Conservation (phyloP, 2,888 invertebrate genomes). For the Cosmia trapezina region DNA sequence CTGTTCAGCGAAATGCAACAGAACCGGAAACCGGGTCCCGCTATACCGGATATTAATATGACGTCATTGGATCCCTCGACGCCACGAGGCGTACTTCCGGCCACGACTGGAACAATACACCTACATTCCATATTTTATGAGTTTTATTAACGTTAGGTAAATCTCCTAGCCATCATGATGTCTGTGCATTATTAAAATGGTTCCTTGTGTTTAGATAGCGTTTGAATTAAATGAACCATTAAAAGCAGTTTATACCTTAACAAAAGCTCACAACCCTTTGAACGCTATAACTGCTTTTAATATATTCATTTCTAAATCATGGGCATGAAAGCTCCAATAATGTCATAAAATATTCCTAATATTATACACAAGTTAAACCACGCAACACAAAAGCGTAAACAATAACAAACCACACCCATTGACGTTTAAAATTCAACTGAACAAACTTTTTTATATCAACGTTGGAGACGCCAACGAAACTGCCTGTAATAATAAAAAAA, state of each 20-base stretch:
- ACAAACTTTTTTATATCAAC: constrained; percentile 44
- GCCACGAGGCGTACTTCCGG: constrained; percentile 78
- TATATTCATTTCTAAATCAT: constrained; percentile 20
- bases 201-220: constrained; percentile 31
- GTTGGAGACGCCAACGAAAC: constrained; percentile 30
- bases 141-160: constrained; percentile 57
- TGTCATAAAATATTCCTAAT: constrained; percentile 18
- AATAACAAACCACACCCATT: constrained; percentile 19
- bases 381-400: constrained; percentile 16
- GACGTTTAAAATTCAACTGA: constrained; percentile 28
- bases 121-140: constrained; percentile 71
- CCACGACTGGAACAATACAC: constrained; percentile 74
- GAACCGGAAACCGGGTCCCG: constrained; percentile 76
- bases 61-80: constrained; percentile 79
- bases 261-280: constrained; percentile 20
- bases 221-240: constrained; percentile 36
- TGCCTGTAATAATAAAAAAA: constrained; percentile 54
- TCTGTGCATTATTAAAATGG: constrained; percentile 46
- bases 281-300: constrained; percentile 25
- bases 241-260: constrained; percentile 26
- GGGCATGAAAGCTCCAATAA: constrained; percentile 19
- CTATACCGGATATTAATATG: constrained; percentile 81
- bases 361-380: not conserved
- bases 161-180: constrained; percentile 24
- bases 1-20: constrained; percentile 68